Evolutionary conservation across 2,797 vertebrate species (phyloP), one percentile per base, ranked within the genome.

Genomic region (Trematomus bernacchii): DNA sequence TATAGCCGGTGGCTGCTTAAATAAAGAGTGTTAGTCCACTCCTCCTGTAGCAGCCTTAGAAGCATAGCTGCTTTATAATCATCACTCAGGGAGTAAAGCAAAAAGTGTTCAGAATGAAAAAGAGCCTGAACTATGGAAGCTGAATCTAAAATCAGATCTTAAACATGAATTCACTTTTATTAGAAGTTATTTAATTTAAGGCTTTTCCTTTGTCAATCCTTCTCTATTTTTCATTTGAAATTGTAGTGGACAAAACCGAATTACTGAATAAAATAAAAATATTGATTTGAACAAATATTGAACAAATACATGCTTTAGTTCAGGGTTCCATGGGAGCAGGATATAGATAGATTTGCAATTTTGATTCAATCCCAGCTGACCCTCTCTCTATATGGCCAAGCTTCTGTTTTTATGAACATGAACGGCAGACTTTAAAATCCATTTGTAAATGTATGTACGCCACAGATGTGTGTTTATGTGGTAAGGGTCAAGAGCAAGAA

Each of bases 241-340:
- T 18, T 6, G 6, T 66, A 10, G 40, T 44, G 10, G 52, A 50
- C 15, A 75, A 43, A 37, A 46, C 50, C 63, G 11, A 42, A 52
- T 53, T n/a, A 47, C 43, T 66, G 64, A 53, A 65, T 64, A 40
- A 51, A 71, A 76, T 16, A 30, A 72, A 4, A 62, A 30, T 18
- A 68, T 63, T 67, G 44, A 58, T 72, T 75, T 23, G 0, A 46
- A 47, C 46, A 59, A 65, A 65, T 58, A 78, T 37, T 66, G 13
- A 65, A 47, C 40, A 30, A 18, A 66, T 75, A 33, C n/a, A 71
- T 57, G 16, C 59, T 69, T 79, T 53, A 65, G 21, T 43, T 62
- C 18, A 66, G 40, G 42, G 54, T 54, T 66, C 21, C 30, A n/a
- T 73, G 33, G 33, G 16, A 59, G 52, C 13, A 44, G 55, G 21